Conservation (phyloP, 2,797 vertebrate species). For the Falco naumanni region DNA sequence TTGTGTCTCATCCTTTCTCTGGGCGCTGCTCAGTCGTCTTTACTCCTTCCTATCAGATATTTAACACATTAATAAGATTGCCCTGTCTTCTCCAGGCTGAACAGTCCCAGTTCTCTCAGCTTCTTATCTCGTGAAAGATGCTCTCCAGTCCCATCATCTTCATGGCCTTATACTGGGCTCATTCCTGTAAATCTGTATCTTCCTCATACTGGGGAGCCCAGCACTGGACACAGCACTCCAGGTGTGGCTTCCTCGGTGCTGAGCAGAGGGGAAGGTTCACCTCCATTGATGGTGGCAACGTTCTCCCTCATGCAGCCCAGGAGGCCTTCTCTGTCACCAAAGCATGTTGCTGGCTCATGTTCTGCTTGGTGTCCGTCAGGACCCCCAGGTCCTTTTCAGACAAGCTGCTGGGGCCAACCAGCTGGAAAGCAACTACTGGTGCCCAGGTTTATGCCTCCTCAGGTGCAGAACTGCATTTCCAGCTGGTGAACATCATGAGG, state of each 20-base stretch:
- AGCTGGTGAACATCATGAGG: background rate
- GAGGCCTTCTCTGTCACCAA: background rate
- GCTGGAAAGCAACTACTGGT: background rate
- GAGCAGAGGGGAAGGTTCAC: background rate
- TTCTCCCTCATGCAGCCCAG: background rate
- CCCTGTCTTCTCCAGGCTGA: background rate
- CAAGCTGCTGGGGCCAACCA: background rate
- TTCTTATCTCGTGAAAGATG: background rate
- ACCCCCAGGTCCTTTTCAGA: background rate
- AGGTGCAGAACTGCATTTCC: background rate
- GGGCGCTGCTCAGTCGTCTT: background rate
- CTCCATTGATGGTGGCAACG: background rate
- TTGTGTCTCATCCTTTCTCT: background rate
- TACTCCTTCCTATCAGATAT: background rate
- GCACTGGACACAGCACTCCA: too few relatives aligned
- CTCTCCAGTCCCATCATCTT: background rate
- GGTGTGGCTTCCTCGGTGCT: background rate
- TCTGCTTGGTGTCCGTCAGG: background rate
- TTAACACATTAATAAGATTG: background rate
- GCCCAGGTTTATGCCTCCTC: background rate
- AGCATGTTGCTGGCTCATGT: background rate
- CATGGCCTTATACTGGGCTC: background rate
- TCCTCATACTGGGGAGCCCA: too few relatives aligned
- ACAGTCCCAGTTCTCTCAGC: background rate
- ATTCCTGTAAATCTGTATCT: fast-evolving